Base-by-base conservation (phyloP, 2,113 vertebrate genomes). In the Oncorhynchus gorbuscha region DNA sequence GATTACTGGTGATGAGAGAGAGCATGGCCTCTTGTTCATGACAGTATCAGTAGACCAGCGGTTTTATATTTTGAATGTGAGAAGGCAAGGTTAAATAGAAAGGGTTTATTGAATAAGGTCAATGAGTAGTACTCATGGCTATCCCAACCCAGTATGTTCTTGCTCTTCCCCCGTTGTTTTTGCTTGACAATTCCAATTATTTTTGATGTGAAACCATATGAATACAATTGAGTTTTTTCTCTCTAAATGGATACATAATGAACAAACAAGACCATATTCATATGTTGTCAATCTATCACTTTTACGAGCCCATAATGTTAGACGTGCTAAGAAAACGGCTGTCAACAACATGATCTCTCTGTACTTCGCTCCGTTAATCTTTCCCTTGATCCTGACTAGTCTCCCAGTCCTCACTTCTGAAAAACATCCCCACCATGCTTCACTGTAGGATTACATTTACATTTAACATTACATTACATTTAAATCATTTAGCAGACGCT, bases 111-210 rank as follows among this genome's bases (percentile, higher is more conserved):
- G 18, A 58, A 58, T 7, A 1, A 58, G 55, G 6, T 20, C 88
- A 88, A 91, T 81, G 84, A 89, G 76, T 78, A 76, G 55, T 76
- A 71, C 81, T 86, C 76, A 58, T 69, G 73, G 68, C 67, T 66
- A 69, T 26, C 55, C 71, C 78, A 67, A 73, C 64, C 62, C 79
- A 78, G 79, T 72, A 76, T 83, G 72, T 84, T 80, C 84, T 83
- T 82, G 77, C 80, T 83, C 81, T 80, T 77, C 66, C 69, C 1
- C 77, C 39, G 0, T 74, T 45, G 61, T 9, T 55, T 80, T 72
- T 13, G 39, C 70, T 72, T 65, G 8, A 73, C 72, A 81, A 76
- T 51, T 69, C 49, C 65, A 74, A 79, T 81, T 58, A 81, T 83
- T 72, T 86, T 74, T 55, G 76, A 73, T 20, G 35, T 55, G 64